Conservation (phyloP, 2,113 vertebrate species). For the Helogale parvula region DNA sequence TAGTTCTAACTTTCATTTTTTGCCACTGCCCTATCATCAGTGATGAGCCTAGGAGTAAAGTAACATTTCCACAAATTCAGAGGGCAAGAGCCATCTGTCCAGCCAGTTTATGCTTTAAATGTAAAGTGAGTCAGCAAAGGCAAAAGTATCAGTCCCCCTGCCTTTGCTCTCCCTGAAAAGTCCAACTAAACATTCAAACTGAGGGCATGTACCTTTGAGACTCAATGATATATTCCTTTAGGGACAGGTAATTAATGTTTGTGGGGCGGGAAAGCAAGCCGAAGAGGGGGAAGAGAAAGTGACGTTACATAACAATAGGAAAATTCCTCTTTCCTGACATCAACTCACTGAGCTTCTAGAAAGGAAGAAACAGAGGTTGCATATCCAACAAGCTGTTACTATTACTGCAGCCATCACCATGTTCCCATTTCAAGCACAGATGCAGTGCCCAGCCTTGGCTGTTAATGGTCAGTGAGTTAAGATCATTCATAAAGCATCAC, state of each 20-base stretch:
- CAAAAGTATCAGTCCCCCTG: no score
- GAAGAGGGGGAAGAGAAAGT: not conserved
- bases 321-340: not conserved
- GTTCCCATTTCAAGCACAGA: fast-evolving
- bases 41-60: not conserved
- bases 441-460: not conserved
- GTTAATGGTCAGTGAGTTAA: not conserved
- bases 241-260: not conserved
- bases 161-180: not conserved
- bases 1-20: not conserved
- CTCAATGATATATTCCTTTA: not conserved
- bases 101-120: not conserved
- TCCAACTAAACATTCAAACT: not conserved
- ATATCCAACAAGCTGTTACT: not conserved
- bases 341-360: fast-evolving
- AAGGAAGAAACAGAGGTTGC: not conserved
- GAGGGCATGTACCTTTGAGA: not conserved
- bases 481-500: not conserved
- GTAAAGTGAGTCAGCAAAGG: not conserved
- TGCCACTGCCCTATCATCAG: not conserved
- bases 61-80: not conserved
- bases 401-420: fast-evolving
- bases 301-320: not conserved
- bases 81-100: not conserved
- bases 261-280: not conserved